Evolutionary conservation across 2,797 vertebrate species (phyloP).

Genomic region (Sus cebifrons): DNA sequence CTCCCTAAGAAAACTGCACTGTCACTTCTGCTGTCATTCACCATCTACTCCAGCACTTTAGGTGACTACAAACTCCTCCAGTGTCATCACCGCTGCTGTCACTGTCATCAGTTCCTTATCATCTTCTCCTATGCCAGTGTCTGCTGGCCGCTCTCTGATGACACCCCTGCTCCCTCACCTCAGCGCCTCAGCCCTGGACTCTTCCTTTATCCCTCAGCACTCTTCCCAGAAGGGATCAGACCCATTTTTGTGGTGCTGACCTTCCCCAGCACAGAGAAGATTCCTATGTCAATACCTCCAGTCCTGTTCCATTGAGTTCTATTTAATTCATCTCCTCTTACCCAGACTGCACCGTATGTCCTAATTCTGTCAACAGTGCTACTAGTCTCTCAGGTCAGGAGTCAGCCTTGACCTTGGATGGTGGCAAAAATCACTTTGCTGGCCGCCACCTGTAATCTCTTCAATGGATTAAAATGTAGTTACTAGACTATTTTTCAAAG

Average conservation of each 20-base stretch:
- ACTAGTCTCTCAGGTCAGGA: not conserved
- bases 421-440: not conserved
- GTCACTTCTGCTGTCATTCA: not conserved
- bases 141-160: no score
- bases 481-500: not conserved
- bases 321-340: not conserved
- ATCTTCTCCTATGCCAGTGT: not conserved
- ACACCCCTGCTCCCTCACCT: no score
- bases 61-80: not conserved
- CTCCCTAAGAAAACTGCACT: not conserved
- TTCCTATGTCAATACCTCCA: not conserved
- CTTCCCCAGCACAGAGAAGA: not conserved
- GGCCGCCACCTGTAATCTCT: not conserved
- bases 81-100: rapidly evolving
- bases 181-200: not conserved
- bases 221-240: not conserved
- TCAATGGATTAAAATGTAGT: no score
- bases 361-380: not conserved
- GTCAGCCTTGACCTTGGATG: not conserved
- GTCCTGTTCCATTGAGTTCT: not conserved
- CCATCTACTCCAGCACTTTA: not conserved
- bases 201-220: not conserved
- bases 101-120: rapidly evolving
- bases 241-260: not conserved
- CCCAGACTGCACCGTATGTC: not conserved